phyloP scores from a whole-genome alignment of 2,113 vertebrate species.

The Podocnemis expansa region DNA sequence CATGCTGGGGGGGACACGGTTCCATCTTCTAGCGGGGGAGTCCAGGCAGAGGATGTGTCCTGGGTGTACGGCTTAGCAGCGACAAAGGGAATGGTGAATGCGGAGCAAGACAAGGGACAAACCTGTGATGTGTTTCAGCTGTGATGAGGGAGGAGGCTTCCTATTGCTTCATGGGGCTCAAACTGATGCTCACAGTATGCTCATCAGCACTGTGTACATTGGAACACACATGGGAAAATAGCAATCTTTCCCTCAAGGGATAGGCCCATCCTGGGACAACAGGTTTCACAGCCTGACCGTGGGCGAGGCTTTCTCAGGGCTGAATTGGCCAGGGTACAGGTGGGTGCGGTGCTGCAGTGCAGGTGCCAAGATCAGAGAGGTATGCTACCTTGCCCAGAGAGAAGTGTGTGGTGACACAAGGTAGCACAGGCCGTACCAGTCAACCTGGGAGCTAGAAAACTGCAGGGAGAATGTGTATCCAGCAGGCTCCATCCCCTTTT shows the following conservation, averaged over 20 bases:
- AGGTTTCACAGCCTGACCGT: not conserved
- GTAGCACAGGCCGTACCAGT: not conserved
- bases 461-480: not conserved
- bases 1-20: accelerated
- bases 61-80: not conserved
- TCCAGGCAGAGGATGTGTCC: slow-evolving; percentile 33
- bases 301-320: not conserved
- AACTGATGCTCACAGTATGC: not conserved
- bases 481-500: not conserved
- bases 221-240: not conserved
- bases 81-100: not conserved
- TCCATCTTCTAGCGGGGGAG: not conserved
- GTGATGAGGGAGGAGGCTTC: not conserved
- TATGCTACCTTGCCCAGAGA: accelerated
- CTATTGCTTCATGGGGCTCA: slow-evolving; percentile 24
- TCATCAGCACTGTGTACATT: accelerated
- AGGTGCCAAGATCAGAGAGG: not conserved
- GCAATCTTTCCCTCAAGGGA: not conserved
- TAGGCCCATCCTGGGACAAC: not conserved
- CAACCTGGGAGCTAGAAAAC: not conserved
- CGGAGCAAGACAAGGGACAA: not conserved
- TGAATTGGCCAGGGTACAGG: not conserved
- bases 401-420: too few relatives aligned
- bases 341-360: not conserved
- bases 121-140: not conserved